Percentiles rank a stretch among this genome's conserved stretches.
phyloP scores from a whole-genome alignment of 2,113 vertebrate species.

The Petaurus breviceps region DNA sequence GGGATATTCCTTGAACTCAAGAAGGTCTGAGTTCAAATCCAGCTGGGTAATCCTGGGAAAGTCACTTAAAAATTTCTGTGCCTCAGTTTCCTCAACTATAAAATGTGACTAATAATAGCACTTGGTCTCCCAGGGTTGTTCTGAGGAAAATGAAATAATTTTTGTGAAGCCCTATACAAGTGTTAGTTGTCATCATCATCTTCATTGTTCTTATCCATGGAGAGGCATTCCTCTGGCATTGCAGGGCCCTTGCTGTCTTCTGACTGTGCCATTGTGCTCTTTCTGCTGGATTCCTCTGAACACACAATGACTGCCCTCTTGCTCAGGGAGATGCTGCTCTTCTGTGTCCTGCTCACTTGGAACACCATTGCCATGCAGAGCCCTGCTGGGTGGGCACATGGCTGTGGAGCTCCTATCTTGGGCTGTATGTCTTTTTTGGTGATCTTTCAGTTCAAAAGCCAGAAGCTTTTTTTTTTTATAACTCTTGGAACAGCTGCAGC shows the following conservation, averaged over 20 bases:
- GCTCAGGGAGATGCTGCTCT: background rate
- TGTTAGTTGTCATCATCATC: background rate
- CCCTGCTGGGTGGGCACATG: background rate
- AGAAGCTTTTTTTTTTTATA: background rate
- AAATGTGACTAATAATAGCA: background rate
- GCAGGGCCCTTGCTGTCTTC: background rate
- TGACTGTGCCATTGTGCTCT: background rate
- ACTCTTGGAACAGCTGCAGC: background rate
- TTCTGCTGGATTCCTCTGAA: background rate
- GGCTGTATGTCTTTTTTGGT: background rate
- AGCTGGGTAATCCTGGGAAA: too few relatives aligned
- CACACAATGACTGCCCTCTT: background rate
- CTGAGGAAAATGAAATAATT: background rate
- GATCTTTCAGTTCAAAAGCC: background rate
- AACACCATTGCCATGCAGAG: background rate
- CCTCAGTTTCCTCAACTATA: background rate
- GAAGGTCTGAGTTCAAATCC: too few relatives aligned
- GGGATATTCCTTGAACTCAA: too few relatives aligned
- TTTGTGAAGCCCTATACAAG: background rate
- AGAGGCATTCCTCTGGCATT: background rate
- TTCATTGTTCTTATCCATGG: background rate
- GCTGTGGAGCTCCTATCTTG: background rate
- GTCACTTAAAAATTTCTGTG: background rate
- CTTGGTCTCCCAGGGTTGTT: background rate
- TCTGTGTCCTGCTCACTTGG: background rate